A percentile compares a stretch with the other conserved stretches of the same genome.
phyloP scores from a whole-genome alignment of 2,113 vertebrate genomes.

The Parus major region DNA sequence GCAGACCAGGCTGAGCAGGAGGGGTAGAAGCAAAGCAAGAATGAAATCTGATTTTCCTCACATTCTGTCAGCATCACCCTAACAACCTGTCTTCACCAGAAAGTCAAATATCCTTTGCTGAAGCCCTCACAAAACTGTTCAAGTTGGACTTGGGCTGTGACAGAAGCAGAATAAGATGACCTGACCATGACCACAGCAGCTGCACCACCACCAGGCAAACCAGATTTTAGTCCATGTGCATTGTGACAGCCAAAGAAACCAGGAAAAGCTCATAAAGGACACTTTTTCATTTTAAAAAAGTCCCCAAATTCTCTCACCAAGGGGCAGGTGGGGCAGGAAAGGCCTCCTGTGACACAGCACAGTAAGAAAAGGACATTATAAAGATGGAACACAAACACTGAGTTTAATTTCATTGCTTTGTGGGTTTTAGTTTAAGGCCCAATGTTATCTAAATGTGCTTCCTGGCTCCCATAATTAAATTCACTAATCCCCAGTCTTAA shows the following conservation, averaged over 20 bases:
- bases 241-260: not conserved
- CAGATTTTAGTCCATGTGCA: fast-evolving
- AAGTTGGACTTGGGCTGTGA: not conserved
- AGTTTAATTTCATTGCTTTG: not conserved
- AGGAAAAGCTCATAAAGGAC: not conserved
- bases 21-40: not conserved
- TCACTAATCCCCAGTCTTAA: slow-evolving; percentile 66
- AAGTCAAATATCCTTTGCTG: not conserved
- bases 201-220: fast-evolving
- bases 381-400: not conserved
- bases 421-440: slow-evolving; percentile 52
- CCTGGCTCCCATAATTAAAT: slow-evolving; percentile 60
- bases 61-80: not conserved
- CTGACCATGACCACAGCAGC: not conserved
- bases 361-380: not conserved
- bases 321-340: not conserved
- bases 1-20: not conserved
- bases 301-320: fast-evolving
- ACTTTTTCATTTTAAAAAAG: not conserved
- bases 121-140: not conserved
- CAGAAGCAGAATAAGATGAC: fast-evolving
- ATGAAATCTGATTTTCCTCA: not conserved
- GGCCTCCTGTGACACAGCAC: not conserved
- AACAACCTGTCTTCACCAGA: not conserved
- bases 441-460: slow-evolving; percentile 58